These are phyloP conservation scores for Dimorphilus gyrociliatus DNA, from an alignment of 2,888 invertebrate genomes.

Conservation along the genomic window DNA sequence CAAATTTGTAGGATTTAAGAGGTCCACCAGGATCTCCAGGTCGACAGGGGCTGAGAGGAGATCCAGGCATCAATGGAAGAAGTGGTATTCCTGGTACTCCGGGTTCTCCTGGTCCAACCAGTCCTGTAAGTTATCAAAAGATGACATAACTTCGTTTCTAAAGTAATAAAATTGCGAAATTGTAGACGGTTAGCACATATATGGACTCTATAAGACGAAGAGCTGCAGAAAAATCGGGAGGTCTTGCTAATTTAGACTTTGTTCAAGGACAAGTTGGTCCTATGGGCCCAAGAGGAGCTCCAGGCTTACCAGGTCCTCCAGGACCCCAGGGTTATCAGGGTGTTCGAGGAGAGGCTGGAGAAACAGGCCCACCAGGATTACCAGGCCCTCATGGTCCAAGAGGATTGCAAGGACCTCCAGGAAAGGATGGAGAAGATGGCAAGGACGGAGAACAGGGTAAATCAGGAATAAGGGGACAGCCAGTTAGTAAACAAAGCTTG, in stretches of 20 bases:
- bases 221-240: too few relatives aligned
- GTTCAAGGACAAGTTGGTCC: constrained; percentile 3
- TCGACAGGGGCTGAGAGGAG: constrained; percentile 10
- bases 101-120: constrained; percentile 8
- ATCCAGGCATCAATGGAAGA: constrained; percentile 7
- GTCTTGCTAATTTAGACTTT: too few relatives aligned
- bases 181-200: too few relatives aligned
- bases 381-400: too few relatives aligned
- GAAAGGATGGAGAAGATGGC: constrained; percentile 7
- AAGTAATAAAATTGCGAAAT: too few relatives aligned
- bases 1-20: too few relatives aligned
- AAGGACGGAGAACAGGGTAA: neutral
- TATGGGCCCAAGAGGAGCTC: constrained; percentile 4
- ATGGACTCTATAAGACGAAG: too few relatives aligned
- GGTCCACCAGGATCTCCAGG: too few relatives aligned
- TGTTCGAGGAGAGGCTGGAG: constrained; percentile 6
- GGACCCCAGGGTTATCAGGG: constrained; percentile 9
- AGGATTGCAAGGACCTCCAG: constrained; percentile 5
- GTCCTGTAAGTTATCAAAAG: too few relatives aligned
- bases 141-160: too few relatives aligned
- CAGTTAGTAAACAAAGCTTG: too few relatives aligned
- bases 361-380: constrained; percentile 8
- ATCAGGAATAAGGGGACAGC: too few relatives aligned
- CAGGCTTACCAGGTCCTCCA: constrained; percentile 6
- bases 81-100: constrained; percentile 8